A percentile compares a stretch with the other conserved stretches of the same genome.
phyloP scores from a whole-genome alignment of 2,888 invertebrate genomes.

The Drosophila barbarae region DNA sequence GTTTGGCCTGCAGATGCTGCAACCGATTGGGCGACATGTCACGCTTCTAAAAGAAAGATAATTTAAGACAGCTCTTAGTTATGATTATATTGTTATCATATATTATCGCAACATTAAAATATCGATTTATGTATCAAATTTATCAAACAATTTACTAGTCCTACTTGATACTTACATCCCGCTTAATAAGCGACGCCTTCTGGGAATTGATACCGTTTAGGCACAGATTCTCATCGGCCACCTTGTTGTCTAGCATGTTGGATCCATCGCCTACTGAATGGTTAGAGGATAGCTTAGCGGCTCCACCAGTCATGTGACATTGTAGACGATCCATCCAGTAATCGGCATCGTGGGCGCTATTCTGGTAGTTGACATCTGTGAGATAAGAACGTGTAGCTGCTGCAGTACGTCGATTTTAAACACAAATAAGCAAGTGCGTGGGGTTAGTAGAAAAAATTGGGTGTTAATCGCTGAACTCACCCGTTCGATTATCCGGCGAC shows the following conservation, averaged over 20 bases:
- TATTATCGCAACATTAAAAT: background rate
- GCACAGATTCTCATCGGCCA: constrained; percentile 79
- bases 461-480: constrained; percentile 38
- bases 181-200: constrained; percentile 77
- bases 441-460: constrained; percentile 39
- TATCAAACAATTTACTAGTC: too few relatives aligned
- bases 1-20: constrained; percentile 79
- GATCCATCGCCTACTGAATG: constrained; percentile 67
- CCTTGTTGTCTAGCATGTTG: constrained; percentile 78
- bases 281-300: constrained; percentile 69
- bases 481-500: constrained; percentile 63
- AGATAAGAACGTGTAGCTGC: constrained; percentile 73
- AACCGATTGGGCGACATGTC: constrained; percentile 79
- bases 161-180: constrained; percentile 69
- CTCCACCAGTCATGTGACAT: constrained; percentile 68
- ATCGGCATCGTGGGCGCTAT: constrained; percentile 74
- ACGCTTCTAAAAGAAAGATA: constrained; percentile 67
- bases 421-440: constrained; percentile 28
- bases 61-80: background rate
- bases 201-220: constrained; percentile 77
- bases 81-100: background rate
- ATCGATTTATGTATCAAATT: background rate
- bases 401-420: constrained; percentile 47
- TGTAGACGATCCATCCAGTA: constrained; percentile 79
- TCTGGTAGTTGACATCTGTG: constrained; percentile 69